Base-by-base conservation (phyloP, 1,140 invertebrate species). In the Euwallacea fornicatus region DNA sequence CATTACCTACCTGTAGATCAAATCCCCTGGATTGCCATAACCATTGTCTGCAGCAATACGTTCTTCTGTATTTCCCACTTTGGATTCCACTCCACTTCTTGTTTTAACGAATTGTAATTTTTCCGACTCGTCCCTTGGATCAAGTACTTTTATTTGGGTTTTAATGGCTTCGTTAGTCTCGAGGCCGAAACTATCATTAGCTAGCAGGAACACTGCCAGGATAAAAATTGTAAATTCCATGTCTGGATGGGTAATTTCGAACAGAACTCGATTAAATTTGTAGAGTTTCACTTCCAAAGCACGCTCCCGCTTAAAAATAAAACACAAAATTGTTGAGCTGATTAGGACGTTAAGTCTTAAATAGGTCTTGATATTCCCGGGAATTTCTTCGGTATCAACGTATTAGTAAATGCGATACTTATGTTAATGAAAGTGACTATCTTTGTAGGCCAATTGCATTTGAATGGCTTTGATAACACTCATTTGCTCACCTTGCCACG, bases 1-100 rank as follows among this genome's bases (percentile, higher is more conserved):
- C 11, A 62, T 42, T 62, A 61, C 8, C 47, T 47, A 63, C 61
- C 61, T 63, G 46, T 63, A 63, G 15, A 63, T 63, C 43, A 63
- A 16, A 15, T 63, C 61, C 9, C 61, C 61, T 46, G 61, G 61
- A 63, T 63, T 63, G 21, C 61, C 61, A 16, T 63, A 63, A 16
- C 61, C 61, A 21, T 44, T 63, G n/a, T 46, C 61, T 7, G 13
- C 43, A 44, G 61, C 15, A 58, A n/a, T n/a, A 11, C 10, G 9
- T 46, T 46, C 9, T 13, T 13, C 42, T n/a, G n/a, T 46, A 10
- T 63, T 42, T n/a, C 42, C 61, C 43, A 63, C 13, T 63, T 47
- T 46, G 7, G 61, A 16, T 47, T 50, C 42, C 15, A 63, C 61
- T 2, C 46, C 46, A 50, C 46, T 50, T 10, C 13, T 41, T 50